Evolutionary conservation across 1,140 invertebrate genomes (phyloP).

Genomic region (Meloidogyne chitwoodi): DNA sequence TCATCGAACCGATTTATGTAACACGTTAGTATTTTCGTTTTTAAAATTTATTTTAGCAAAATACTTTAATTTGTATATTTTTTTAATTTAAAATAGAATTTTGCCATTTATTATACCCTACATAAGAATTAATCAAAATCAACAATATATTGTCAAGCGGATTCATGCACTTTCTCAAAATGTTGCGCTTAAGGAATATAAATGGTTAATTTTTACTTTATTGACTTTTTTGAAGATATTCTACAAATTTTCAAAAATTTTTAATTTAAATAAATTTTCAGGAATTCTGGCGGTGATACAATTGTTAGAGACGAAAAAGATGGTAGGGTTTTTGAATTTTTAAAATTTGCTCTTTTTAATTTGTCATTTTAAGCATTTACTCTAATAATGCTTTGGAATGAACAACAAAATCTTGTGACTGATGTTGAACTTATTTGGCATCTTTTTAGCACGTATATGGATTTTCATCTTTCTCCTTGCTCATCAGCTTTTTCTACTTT

Average conservation of each 20-base stretch:
- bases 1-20: conserved; percentile 7
- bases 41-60: not conserved
- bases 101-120: conserved; percentile 33
- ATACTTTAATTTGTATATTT: too few relatives aligned
- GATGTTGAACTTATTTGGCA: conserved; percentile 24
- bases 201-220: conserved; percentile 3
- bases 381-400: conserved; percentile 7
- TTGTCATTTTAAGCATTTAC: conserved; percentile 11
- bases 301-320: conserved; percentile 13
- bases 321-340: not conserved
- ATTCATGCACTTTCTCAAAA: conserved; percentile 21
- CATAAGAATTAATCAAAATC: conserved; percentile 33
- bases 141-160: conserved; percentile 37
- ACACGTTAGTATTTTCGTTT: conserved; percentile 8
- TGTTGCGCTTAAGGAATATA: conserved; percentile 22
- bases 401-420: conserved; percentile 13
- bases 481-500: not conserved
- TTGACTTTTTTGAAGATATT: too few relatives aligned
- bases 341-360: not conserved
- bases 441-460: conserved; percentile 25
- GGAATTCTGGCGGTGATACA: conserved; percentile 22
- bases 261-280: too few relatives aligned
- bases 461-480: conserved; percentile 20
- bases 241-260: too few relatives aligned
- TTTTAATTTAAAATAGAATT: too few relatives aligned